These are phyloP conservation scores for Luehdorfia chinensis DNA, from an alignment of 1,140 invertebrate species.

Conservation along the genomic window DNA sequence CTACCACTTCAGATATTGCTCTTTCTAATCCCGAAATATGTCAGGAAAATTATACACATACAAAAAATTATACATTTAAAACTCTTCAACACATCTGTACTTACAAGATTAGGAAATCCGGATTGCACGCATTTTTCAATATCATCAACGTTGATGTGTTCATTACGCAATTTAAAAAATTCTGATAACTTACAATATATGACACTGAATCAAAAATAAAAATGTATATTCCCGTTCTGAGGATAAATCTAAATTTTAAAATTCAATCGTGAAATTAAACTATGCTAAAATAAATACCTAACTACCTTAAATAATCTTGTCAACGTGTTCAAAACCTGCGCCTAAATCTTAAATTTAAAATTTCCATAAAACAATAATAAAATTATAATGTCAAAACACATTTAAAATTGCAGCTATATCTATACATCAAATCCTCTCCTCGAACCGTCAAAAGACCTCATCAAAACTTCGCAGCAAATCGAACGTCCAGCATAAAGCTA, in stretches of 20 bases:
- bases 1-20: slow-evolving; percentile 59
- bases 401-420: slow-evolving; percentile 75
- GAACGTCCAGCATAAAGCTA: slow-evolving; percentile 50
- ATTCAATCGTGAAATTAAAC: slow-evolving; percentile 65
- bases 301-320: slow-evolving; percentile 76
- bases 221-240: slow-evolving; percentile 41
- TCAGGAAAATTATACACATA: slow-evolving; percentile 32
- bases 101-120: slow-evolving; percentile 33
- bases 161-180: slow-evolving; percentile 21
- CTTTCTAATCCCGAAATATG: slow-evolving; percentile 35
- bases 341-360: slow-evolving; percentile 72
- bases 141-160: slow-evolving; percentile 20
- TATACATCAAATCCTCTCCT: slow-evolving; percentile 72
- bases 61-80: slow-evolving; percentile 30
- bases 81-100: slow-evolving; percentile 31
- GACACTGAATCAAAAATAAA: slow-evolving; percentile 52
- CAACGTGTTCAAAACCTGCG: slow-evolving; percentile 70
- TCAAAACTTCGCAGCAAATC: slow-evolving; percentile 72
- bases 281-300: slow-evolving; percentile 77
- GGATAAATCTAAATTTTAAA: slow-evolving; percentile 55
- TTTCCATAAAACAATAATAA: slow-evolving; percentile 76
- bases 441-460: slow-evolving; percentile 72
- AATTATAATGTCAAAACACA: slow-evolving; percentile 77
- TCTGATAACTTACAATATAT: slow-evolving; percentile 34
- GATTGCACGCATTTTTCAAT: slow-evolving; percentile 46